Evolutionary conservation across 2,888 invertebrate genomes (phyloP), one percentile per base, ranked within the genome.

Genomic region (Lampropteryx suffumata): DNA sequence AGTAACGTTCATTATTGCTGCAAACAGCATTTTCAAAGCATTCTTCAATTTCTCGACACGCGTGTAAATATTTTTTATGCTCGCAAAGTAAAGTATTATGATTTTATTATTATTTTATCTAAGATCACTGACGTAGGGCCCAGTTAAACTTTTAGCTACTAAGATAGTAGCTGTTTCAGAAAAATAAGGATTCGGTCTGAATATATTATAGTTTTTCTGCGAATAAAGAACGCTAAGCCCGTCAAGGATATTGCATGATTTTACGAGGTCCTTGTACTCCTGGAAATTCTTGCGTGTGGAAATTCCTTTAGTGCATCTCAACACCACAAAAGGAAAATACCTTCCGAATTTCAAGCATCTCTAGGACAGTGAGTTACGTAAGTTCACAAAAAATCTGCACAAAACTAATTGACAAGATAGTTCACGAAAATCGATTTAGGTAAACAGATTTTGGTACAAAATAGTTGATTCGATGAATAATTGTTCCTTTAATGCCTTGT

Each of bases 381-480:
- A 11, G 26, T 35, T 11, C 1, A n/a, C 3, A 13, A 1, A 32
- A 11, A 6, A 12, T 14, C n/a, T 27, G 13, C 8, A 27, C 11
- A 4, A 9, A 17, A 21, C 1, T 34, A 10, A 43, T 50, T 37
- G 26, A 35, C 50, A 14, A 44, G 50, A 49, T 42, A 36, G 29
- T 50, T 58, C 44, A 50, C 37, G 30, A 30, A 64, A 64, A 67
- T 65, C 67, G 59, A 60, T 65, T 59, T 50, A 60, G 61, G 55
- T 49, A 53, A 65, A 66, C 59, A 69, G 70, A 67, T 66, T 61
- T 63, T 57, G 57, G 61, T 57, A 65, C 62, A 70, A 67, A 65
- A 60, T 61, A 65, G 62, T 69, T 73, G 68, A 76, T 71, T 71
- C 61, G 59, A 69, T 71, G 66, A 76, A 71, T 72, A 71, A 73